phyloP scores from a whole-genome alignment of 2,797 vertebrate species.

The Monodelphis domestica region DNA sequence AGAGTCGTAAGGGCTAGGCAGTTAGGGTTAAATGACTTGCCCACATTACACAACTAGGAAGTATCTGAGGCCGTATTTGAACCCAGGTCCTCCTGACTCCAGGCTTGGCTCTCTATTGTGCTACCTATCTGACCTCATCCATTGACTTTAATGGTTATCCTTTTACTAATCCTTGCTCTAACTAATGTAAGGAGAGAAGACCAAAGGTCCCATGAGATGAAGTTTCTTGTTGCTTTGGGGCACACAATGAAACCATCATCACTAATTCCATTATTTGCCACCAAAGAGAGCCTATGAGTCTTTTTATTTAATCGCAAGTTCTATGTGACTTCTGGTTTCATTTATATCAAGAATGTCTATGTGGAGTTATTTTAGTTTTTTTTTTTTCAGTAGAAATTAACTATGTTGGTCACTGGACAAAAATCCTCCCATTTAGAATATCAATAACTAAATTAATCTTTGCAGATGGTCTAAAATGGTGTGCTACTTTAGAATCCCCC shows the following conservation, averaged over 20 bases:
- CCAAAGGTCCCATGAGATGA: neutral
- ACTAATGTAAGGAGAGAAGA: neutral
- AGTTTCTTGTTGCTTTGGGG: neutral
- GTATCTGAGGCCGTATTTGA: too few species aligned
- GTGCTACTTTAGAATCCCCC: too few species aligned
- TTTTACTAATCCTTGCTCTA: neutral
- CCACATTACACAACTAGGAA: too few species aligned
- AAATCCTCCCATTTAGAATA: neutral
- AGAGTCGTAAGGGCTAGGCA: too few species aligned
- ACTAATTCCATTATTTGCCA: neutral
- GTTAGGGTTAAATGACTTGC: too few species aligned
- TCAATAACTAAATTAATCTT: neutral
- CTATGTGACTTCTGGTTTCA: neutral
- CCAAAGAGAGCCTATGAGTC: neutral
- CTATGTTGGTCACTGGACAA: neutral
- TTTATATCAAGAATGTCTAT: too few species aligned
- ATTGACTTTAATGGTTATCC: neutral
- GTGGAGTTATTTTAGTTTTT: neutral
- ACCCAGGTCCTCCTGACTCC: too few species aligned
- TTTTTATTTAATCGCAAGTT: neutral
- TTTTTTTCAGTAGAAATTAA: neutral
- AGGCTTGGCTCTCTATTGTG: too few species aligned
- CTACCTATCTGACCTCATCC: too few species aligned
- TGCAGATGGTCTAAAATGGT: neutral
- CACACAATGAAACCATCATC: neutral